Evolutionary conservation across 2,888 invertebrate genomes (phyloP).

Genomic region (Marronus borbonicus): DNA sequence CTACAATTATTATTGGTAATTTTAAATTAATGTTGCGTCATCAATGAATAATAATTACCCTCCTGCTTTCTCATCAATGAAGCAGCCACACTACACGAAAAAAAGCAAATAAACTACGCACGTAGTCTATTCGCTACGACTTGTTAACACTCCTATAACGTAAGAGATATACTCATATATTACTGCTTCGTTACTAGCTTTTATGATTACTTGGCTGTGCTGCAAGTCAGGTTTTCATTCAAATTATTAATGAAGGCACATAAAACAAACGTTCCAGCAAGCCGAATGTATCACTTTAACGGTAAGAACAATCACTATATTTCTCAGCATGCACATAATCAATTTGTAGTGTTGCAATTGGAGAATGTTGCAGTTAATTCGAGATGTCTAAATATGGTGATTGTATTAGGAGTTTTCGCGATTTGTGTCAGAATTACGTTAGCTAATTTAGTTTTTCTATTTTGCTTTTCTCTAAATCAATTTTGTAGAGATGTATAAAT

Average conservation of each 20-base stretch:
- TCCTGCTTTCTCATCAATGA: neutral
- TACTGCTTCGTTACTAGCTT: constrained; percentile 1
- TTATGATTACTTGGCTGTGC: neutral
- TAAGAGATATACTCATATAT: neutral
- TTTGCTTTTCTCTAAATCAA: too few species aligned
- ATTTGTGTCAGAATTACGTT: too few species aligned
- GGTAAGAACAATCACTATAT: constrained; percentile 2
- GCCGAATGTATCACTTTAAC: neutral
- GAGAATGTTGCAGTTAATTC: constrained; percentile 1
- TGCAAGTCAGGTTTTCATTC: constrained; percentile 3
- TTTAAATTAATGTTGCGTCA: too few species aligned
- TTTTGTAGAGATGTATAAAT: too few species aligned
- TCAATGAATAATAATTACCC: too few species aligned
- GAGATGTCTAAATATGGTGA: neutral
- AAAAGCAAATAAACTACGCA: neutral
- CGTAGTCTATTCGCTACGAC: neutral
- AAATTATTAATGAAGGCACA: constrained; percentile 22
- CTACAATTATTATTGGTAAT: too few species aligned
- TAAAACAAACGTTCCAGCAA: constrained; percentile 20
- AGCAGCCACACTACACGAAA: neutral
- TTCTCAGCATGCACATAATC: constrained; percentile 10
- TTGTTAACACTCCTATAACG: neutral
- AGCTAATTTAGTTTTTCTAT: too few species aligned
- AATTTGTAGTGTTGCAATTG: constrained; percentile 8
- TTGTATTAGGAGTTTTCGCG: neutral